A percentile compares a stretch with the other conserved stretches of the same genome.
phyloP scores from a whole-genome alignment of 2,113 vertebrate species.

The Corydoras sp. region DNA sequence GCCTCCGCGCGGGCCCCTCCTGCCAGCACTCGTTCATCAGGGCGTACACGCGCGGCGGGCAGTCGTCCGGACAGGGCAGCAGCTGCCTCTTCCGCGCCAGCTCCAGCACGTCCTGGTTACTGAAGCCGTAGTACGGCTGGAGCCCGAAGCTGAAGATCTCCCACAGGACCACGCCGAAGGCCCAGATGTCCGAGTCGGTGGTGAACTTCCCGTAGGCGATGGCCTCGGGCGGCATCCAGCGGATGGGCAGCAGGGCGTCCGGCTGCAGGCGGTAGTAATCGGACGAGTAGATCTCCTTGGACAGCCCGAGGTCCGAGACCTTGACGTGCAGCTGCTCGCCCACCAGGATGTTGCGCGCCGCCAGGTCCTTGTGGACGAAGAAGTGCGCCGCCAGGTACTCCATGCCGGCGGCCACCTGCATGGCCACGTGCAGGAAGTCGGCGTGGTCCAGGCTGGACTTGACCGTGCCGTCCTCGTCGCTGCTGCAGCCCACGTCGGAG shows the following conservation, averaged over 20 bases:
- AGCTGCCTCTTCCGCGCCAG: constrained; percentile 94
- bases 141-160: constrained; percentile 98
- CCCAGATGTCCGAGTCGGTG: constrained; percentile 94
- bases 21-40: constrained; percentile 98
- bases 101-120: constrained; percentile 97
- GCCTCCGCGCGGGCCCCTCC: constrained; percentile 83
- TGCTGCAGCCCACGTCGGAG: constrained; percentile 94
- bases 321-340: constrained; percentile 94
- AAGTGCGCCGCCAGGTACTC: constrained; percentile 90
- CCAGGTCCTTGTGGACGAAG: constrained; percentile 93
- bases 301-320: constrained; percentile 94
- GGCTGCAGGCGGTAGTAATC: constrained; percentile 91
- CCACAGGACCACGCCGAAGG: constrained; percentile 93
- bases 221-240: constrained; percentile 95
- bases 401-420: constrained; percentile 94
- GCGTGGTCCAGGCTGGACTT: constrained; percentile 93
- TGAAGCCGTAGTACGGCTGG: constrained; percentile 93
- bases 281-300: constrained; percentile 87
- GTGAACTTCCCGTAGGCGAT: constrained; percentile 94
- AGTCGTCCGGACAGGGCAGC: constrained; percentile 93
- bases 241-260: constrained; percentile 87
- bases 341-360: constrained; percentile 89
- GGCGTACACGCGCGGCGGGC: constrained; percentile 86
- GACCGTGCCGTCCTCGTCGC: constrained; percentile 92
- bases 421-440: constrained; percentile 89